Conservation (phyloP, 1,140 invertebrate species). For the Zeugodacus cucurbitae region DNA sequence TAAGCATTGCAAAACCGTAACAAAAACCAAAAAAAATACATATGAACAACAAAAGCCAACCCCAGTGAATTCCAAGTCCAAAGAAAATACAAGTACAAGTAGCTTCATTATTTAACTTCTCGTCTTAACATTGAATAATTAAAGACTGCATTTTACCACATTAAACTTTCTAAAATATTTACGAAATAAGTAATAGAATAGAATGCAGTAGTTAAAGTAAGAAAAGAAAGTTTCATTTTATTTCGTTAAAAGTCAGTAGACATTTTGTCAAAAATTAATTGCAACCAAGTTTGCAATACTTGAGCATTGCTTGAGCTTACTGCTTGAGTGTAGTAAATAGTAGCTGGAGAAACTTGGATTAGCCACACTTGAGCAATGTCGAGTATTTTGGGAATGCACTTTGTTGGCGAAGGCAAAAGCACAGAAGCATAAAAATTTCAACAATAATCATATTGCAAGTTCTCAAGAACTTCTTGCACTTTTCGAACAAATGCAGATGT, state of each 20-base stretch:
- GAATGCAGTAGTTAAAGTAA: not conserved
- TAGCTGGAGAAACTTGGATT: not conserved
- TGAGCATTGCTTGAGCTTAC: not conserved
- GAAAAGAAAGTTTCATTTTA: not conserved
- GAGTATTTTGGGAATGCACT: conserved; percentile 27
- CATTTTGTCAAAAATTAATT: conserved; percentile 4
- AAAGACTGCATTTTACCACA: not conserved
- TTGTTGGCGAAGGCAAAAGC: not conserved
- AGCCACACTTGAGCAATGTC: conserved; percentile 2
- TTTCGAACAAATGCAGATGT: not conserved
- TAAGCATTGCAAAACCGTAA: too few species aligned
- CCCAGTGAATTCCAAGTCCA: too few species aligned
- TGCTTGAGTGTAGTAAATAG: not conserved
- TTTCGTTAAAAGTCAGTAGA: not conserved
- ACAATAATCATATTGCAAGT: not conserved
- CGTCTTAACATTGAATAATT: not conserved
- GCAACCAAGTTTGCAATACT: not conserved
- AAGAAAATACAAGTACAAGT: too few species aligned
- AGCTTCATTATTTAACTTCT: not conserved
- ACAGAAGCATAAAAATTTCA: conserved; percentile 28
- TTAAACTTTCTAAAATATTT: not conserved
- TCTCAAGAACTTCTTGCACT: conserved; percentile 29
- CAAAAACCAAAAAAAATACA: too few species aligned
- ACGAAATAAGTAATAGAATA: not conserved
- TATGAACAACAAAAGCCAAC: too few species aligned